Base-by-base conservation (phyloP, 1,140 invertebrate species). In the Oncopodura yosiiana region DNA sequence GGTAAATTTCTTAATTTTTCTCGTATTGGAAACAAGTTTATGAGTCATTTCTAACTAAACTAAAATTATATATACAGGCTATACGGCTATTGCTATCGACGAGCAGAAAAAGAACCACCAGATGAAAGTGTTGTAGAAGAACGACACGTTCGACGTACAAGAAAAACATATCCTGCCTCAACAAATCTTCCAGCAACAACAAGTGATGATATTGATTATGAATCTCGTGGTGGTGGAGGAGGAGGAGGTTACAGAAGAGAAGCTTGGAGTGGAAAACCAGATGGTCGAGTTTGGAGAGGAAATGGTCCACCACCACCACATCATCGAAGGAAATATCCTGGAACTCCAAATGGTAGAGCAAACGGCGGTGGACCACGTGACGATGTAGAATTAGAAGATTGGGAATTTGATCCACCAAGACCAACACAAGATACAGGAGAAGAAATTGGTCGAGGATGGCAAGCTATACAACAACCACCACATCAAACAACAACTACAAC, bases 361-460 rank as follows among this genome's bases (percentile, higher is more conserved):
- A 51, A 24, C n/a, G 12, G 3, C 29, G 4, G 16, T 1, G 29
- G 41, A 12, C 11, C 21, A 1, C 49, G 49, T 37, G 51, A 30
- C 1, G 59, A 61, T 45, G 50, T 61, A 14, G 44, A 37, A 4
- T 23, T 58, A 9, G 56, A 62, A 50, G 60, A 62, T 27, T 62
- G 60, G 60, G 60, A 62, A 49, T 62, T 62, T 44, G 45, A 53
- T 30, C 39, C 52, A 14, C 51, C n/a, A n/a, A n/a, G n/a, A n/a
- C n/a, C n/a, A n/a, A 50, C 16, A 36, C 43, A 43, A 12, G n/a
- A 41, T 11, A 46, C 30, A 29, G 36, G 50, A 38, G 60, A 61
- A 37, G 60, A 61, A 48, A 54, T 61, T 26, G 60, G 44, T 4
- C 46, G 55, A 3, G 26, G 60, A 23, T 61, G 59, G 59, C 58